Conservation (phyloP, 2,888 invertebrate genomes). For the Cataglyphis albicans region DNA sequence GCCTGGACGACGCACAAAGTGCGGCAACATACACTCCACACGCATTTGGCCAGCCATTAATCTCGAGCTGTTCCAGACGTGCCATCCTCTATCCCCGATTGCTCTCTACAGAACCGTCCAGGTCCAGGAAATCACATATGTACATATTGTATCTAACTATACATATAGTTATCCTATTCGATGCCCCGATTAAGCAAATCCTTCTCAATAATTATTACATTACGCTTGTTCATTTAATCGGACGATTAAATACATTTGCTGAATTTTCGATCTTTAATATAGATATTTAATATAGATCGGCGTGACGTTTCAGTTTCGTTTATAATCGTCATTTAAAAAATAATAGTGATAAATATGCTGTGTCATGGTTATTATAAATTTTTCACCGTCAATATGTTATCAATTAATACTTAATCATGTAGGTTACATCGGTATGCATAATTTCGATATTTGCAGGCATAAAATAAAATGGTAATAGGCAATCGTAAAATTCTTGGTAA, state of each 20-base stretch:
- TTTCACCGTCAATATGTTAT: slow-evolving; percentile 3
- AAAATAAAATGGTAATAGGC: not conserved
- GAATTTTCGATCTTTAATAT: not conserved
- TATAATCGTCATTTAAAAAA: not conserved
- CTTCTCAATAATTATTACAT: slow-evolving; percentile 44
- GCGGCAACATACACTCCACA: slow-evolving; percentile 71
- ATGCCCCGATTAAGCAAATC: slow-evolving; percentile 33
- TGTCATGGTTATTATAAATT: slow-evolving; percentile 17
- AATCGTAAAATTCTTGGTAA: not conserved
- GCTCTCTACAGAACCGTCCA: slow-evolving; percentile 8
- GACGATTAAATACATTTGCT: slow-evolving; percentile 16
- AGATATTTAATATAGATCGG: no score
- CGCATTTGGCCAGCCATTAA: slow-evolving; percentile 76
- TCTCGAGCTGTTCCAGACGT: slow-evolving; percentile 75
- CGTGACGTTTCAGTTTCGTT: not conserved
- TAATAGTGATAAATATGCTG: not conserved
- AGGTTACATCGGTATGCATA: not conserved
- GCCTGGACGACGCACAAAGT: slow-evolving; percentile 62
- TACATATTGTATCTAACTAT: not conserved
- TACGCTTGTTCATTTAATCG: slow-evolving; percentile 25
- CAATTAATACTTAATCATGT: not conserved
- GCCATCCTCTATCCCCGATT: slow-evolving; percentile 59
- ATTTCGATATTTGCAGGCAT: not conserved
- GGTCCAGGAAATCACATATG: not conserved
- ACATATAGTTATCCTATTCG: not conserved